These are phyloP conservation scores for Thyatira batis DNA, from an alignment of 2,888 invertebrate species.

Conservation along the genomic window DNA sequence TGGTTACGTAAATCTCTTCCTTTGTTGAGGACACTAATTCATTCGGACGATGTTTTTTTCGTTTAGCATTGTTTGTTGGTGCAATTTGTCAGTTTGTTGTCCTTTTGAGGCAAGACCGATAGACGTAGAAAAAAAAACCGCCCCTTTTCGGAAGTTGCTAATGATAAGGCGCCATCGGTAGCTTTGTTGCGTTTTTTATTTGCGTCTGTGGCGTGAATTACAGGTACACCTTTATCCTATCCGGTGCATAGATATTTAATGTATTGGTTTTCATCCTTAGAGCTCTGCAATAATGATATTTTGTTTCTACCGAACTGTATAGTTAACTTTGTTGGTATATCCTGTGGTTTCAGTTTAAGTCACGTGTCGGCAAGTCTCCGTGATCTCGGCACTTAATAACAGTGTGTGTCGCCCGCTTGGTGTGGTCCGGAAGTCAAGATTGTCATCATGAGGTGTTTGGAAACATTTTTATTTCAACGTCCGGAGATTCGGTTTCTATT, in stretches of 20 bases:
- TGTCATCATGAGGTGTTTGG: conserved; percentile 59
- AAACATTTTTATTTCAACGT: conserved; percentile 58
- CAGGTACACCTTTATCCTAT: conserved; percentile 35
- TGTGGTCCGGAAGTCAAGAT: conserved; percentile 76
- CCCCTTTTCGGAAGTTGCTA: conserved; percentile 76
- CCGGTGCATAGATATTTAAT: conserved; percentile 15
- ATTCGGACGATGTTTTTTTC: conserved; percentile 44
- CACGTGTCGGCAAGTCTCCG: conserved; percentile 54
- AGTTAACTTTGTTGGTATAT: conserved; percentile 28
- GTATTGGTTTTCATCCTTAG: conserved; percentile 12
- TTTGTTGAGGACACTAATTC: conserved; percentile 48
- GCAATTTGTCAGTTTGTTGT: conserved; percentile 78
- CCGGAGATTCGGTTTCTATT: conserved; percentile 52
- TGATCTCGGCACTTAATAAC: conserved; percentile 56
- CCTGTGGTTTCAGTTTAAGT: conserved; percentile 56
- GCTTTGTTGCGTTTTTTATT: conserved; percentile 62
- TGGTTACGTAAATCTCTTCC: conserved; percentile 50
- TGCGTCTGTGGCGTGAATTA: conserved; percentile 54
- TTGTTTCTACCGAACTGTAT: conserved; percentile 16
- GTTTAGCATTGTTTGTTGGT: conserved; percentile 64
- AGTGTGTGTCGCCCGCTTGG: conserved; percentile 45
- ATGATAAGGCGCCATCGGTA: conserved; percentile 78
- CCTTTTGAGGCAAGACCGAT: conserved; percentile 64
- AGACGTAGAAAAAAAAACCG: conserved; percentile 62
- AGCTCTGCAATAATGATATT: background rate